These are phyloP conservation scores for Ormyrus rosae DNA, from an alignment of 2,888 invertebrate genomes.

Conservation along the genomic window DNA sequence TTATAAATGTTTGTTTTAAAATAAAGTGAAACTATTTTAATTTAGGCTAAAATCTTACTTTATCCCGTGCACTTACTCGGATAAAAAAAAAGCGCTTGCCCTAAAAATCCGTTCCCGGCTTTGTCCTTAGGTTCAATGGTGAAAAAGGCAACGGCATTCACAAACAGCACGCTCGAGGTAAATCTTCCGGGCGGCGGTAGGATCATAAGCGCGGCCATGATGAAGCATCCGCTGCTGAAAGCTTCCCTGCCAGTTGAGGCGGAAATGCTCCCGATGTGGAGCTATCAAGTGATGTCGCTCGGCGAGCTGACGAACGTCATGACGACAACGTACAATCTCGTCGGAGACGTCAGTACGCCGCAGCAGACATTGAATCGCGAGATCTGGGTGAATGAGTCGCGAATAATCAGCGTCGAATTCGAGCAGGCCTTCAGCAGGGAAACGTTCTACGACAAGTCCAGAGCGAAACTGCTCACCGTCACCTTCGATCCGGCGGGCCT, in stretches of 20 bases:
- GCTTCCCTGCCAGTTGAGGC: slow-evolving; percentile 91
- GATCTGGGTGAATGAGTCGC: slow-evolving; percentile 92
- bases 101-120: background rate
- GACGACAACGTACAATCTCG: slow-evolving; percentile 88
- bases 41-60: too few relatives aligned
- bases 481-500: slow-evolving; percentile 93
- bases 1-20: too few relatives aligned
- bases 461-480: slow-evolving; percentile 89
- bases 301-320: slow-evolving; percentile 88
- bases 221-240: slow-evolving; percentile 89
- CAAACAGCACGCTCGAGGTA: slow-evolving; percentile 87
- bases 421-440: slow-evolving; percentile 94
- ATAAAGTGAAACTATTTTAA: background rate
- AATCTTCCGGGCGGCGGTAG: slow-evolving; percentile 86
- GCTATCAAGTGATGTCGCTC: slow-evolving; percentile 87
- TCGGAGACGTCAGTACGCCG: slow-evolving; percentile 90
- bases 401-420: slow-evolving; percentile 93
- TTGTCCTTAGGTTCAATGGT: slow-evolving; percentile 76
- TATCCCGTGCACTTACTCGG: background rate
- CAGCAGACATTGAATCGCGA: slow-evolving; percentile 90
- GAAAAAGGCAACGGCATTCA: slow-evolving; percentile 85
- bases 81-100: background rate
- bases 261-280: slow-evolving; percentile 94
- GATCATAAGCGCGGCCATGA: slow-evolving; percentile 86
- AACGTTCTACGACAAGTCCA: slow-evolving; percentile 91